Conservation (phyloP, 2,797 vertebrate species). For the Rhadinocentrus ornatus region DNA sequence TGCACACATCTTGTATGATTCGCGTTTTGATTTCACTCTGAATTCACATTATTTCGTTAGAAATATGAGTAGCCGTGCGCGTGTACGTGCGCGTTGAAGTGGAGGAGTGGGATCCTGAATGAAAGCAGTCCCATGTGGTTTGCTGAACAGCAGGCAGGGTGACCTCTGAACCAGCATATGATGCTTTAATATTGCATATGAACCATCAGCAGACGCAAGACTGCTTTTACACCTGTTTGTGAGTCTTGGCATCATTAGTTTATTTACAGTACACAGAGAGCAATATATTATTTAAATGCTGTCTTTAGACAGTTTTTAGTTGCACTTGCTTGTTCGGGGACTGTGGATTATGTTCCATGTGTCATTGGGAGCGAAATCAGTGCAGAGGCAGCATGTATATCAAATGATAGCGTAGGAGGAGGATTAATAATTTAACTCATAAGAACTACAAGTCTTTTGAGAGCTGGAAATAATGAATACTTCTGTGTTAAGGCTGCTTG, state of each 20-base stretch:
- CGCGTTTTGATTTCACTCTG: conserved; percentile 51
- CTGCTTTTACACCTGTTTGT: conserved; percentile 67
- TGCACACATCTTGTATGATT: conserved; percentile 43
- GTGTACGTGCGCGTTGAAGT: conserved; percentile 27
- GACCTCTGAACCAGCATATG: conserved; percentile 73
- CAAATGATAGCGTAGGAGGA: conserved; percentile 70
- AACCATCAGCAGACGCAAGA: conserved; percentile 39
- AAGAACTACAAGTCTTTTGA: conserved; percentile 63
- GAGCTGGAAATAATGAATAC: conserved; percentile 52
- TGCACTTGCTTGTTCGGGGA: conserved; percentile 48
- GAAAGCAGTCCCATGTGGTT: conserved; percentile 73
- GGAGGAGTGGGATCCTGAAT: conserved; percentile 58
- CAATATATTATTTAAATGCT: conserved; percentile 29
- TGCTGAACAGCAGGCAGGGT: conserved; percentile 67
- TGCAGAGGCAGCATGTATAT: conserved; percentile 71
- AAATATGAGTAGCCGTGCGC: conserved; percentile 46
- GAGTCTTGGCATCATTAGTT: conserved; percentile 10
- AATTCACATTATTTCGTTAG: conserved; percentile 58
- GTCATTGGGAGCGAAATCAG: conserved; percentile 67
- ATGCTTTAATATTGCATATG: conserved; percentile 73
- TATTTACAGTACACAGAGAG: conserved; percentile 34
- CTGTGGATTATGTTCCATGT: conserved; percentile 63
- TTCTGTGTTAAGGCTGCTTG: conserved; percentile 28
- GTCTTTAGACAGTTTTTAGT: conserved; percentile 38
- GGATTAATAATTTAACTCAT: conserved; percentile 74